Conservation (phyloP, 2,888 invertebrate species). For the Argynnis bischoffii region DNA sequence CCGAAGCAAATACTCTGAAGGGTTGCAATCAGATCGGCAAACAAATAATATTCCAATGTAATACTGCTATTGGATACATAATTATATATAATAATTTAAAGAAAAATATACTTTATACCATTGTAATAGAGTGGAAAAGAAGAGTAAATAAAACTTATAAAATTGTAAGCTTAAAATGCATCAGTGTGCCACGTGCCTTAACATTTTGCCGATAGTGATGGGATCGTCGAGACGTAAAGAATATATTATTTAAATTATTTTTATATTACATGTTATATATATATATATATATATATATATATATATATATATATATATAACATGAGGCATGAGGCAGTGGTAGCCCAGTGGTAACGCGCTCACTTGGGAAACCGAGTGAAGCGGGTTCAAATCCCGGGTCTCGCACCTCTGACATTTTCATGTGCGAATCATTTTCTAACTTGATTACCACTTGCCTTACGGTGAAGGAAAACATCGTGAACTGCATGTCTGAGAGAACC, state of each 20-base stretch:
- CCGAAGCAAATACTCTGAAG: slow-evolving; percentile 32
- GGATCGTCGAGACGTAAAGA: neutral
- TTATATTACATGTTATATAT: neutral
- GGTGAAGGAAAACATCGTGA: no score
- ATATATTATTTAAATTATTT: neutral
- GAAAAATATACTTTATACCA: slow-evolving; percentile 39
- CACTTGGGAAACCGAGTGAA: no score
- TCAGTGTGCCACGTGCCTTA: slow-evolving; percentile 50
- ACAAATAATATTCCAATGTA: slow-evolving; percentile 69
- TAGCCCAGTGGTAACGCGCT: no score
- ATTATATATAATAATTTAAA: slow-evolving; percentile 20
- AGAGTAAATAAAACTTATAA: slow-evolving; percentile 45
- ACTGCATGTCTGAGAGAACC: no score
- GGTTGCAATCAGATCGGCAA: slow-evolving; percentile 63
- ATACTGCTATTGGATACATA: slow-evolving; percentile 50
- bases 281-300: no score
- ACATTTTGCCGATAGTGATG: slow-evolving; percentile 37
- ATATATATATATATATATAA: no score
- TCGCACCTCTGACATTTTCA: no score
- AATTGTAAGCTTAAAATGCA: slow-evolving; percentile 63
- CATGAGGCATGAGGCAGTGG: no score
- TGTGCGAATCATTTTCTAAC: no score
- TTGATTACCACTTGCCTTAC: no score
- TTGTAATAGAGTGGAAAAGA: slow-evolving; percentile 35
- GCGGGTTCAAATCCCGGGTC: no score